A percentile compares a stretch with the other conserved stretches of the same genome.
These are phyloP conservation scores for Pristionchus entomophagus DNA, from an alignment of 2,888 invertebrate species.

Conservation along the genomic window DNA sequence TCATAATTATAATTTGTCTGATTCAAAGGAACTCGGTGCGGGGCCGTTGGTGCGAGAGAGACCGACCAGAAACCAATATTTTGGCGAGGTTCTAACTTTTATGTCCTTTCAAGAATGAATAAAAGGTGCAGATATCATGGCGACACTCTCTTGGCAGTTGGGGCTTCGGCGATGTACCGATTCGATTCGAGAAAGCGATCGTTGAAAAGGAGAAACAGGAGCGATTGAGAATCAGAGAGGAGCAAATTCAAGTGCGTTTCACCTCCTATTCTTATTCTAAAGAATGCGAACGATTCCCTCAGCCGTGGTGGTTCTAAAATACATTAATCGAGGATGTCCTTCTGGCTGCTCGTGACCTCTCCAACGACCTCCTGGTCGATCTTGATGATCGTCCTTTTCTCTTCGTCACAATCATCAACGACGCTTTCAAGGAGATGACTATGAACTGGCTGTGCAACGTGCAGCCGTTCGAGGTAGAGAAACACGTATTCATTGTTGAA, in stretches of 20 bases:
- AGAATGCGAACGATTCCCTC: background rate
- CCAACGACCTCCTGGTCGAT: background rate
- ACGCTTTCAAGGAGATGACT: conserved; percentile 69
- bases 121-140: background rate
- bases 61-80: background rate
- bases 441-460: conserved; percentile 73
- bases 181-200: background rate
- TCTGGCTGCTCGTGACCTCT: background rate
- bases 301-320: background rate
- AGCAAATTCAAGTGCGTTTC: background rate
- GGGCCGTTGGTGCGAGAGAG: background rate
- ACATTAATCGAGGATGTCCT: background rate
- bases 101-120: background rate
- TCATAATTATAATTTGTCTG: background rate
- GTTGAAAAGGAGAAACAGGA: background rate
- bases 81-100: background rate
- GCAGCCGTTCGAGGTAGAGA: conserved; percentile 58
- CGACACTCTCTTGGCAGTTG: background rate
- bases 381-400: background rate
- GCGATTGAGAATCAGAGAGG: background rate
- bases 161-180: background rate
- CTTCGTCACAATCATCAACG: conserved; percentile 57
- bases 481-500: too few species aligned
- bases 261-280: background rate
- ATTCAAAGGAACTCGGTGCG: background rate